Evolutionary conservation across 2,113 vertebrate genomes (phyloP).

Genomic region (Drymodes brunneopygia): DNA sequence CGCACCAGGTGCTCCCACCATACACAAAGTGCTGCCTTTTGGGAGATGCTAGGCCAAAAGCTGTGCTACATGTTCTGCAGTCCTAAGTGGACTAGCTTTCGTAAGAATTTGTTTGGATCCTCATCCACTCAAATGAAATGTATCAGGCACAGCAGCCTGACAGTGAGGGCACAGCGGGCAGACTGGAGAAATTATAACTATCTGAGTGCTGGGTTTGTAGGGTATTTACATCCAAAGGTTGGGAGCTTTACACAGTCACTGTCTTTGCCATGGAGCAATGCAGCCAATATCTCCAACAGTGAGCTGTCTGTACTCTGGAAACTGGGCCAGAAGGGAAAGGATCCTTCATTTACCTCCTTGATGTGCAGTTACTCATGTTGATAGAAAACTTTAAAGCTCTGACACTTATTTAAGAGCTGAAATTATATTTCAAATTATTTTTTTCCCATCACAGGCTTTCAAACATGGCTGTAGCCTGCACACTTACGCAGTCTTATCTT

Average conservation of each 20-base stretch:
- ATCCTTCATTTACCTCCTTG: not conserved
- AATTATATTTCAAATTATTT: not conserved
- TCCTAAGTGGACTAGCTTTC: not conserved
- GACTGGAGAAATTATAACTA: not conserved
- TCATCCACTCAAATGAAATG: not conserved
- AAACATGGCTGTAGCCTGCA: not conserved
- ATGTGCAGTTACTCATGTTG: not conserved
- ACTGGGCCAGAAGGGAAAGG: not conserved
- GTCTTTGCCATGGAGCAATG: not conserved
- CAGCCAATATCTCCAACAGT: not conserved
- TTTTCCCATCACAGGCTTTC: not conserved
- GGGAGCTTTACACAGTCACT: not conserved
- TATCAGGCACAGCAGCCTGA: not conserved
- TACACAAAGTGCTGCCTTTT: not conserved
- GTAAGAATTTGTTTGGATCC: not conserved
- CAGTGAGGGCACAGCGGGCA: not conserved
- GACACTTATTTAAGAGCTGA: not conserved
- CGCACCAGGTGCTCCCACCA: rapidly evolving
- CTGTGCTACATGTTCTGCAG: not conserved
- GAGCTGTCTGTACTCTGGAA: not conserved
- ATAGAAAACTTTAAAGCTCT: not conserved
- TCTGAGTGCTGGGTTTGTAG: not conserved
- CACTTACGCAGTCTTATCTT: not conserved
- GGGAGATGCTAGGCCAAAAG: not conserved
- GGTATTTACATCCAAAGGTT: not conserved